phyloP scores from a whole-genome alignment of 2,797 vertebrate species.

The Channa striata region DNA sequence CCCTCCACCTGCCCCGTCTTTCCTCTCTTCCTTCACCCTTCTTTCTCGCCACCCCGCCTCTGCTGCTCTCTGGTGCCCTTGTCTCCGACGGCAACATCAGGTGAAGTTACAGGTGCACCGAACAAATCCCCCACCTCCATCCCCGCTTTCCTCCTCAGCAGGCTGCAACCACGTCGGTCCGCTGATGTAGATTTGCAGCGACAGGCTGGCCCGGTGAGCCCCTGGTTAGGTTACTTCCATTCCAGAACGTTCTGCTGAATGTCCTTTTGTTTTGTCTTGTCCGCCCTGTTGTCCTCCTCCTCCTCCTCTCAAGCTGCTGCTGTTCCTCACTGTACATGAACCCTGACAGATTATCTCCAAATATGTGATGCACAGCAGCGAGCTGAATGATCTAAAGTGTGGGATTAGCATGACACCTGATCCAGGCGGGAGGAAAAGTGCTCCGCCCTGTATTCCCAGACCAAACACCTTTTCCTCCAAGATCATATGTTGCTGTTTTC shows the following conservation, averaged over 20 bases:
- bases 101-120: conserved; percentile 64
- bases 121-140: conserved; percentile 29
- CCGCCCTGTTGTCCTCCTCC: neutral
- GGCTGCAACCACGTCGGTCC: conserved; percentile 53
- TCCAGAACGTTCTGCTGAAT: conserved; percentile 53
- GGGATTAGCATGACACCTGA: conserved; percentile 56
- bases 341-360: conserved; percentile 28
- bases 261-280: conserved; percentile 52
- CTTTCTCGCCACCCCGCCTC: conserved; percentile 18
- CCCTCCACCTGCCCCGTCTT: conserved; percentile 13
- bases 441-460: conserved; percentile 5
- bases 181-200: conserved; percentile 61
- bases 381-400: conserved; percentile 44
- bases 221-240: conserved; percentile 53
- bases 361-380: conserved; percentile 25
- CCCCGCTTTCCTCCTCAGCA: conserved; percentile 12
- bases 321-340: neutral
- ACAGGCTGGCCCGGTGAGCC: conserved; percentile 54
- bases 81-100: conserved; percentile 47
- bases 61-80: conserved; percentile 31
- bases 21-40: conserved; percentile 1
- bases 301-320: conserved; percentile 13
- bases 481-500: neutral
- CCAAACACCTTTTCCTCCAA: neutral
- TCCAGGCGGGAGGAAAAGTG: conserved; percentile 18